These are phyloP conservation scores for Tachysurus vachellii DNA, from an alignment of 2,113 vertebrate species.

Conservation along the genomic window DNA sequence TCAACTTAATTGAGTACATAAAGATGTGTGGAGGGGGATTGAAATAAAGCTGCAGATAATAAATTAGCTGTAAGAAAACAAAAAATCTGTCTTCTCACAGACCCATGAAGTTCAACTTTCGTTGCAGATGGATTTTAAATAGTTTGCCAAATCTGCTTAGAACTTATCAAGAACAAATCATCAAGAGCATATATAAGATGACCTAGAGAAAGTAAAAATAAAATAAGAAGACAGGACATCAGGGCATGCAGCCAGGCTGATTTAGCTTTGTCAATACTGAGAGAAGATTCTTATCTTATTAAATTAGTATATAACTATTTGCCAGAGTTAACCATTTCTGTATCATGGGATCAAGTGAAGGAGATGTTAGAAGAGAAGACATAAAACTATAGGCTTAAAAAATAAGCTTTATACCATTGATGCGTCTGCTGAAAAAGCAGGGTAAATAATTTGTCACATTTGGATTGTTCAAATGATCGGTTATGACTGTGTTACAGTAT, in stretches of 20 bases:
- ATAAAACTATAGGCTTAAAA: not conserved
- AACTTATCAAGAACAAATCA: not conserved
- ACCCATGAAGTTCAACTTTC: not conserved
- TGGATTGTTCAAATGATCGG: constrained; percentile 2
- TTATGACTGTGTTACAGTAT: not conserved
- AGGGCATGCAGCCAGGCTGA: constrained; percentile 20
- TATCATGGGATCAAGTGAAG: not conserved
- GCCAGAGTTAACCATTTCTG: constrained; percentile 4
- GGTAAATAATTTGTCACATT: not conserved
- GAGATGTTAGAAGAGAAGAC: not conserved
- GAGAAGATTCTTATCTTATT: constrained; percentile 9
- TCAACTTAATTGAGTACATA: constrained; percentile 53
- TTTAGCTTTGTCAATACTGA: constrained; percentile 13
- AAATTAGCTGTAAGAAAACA: constrained; percentile 31
- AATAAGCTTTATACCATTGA: not conserved
- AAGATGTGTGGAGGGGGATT: constrained; percentile 37
- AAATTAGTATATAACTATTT: constrained; percentile 35
- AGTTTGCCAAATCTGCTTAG: not conserved
- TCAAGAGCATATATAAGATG: not conserved
- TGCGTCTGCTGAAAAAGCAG: not conserved
- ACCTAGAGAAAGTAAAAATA: not conserved
- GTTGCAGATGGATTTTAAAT: not conserved
- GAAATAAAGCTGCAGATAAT: constrained; percentile 41
- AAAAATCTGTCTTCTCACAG: constrained; percentile 16
- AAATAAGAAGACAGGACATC: not conserved